Conservation (phyloP, 2,797 vertebrate genomes). For the Liasis olivaceus region DNA sequence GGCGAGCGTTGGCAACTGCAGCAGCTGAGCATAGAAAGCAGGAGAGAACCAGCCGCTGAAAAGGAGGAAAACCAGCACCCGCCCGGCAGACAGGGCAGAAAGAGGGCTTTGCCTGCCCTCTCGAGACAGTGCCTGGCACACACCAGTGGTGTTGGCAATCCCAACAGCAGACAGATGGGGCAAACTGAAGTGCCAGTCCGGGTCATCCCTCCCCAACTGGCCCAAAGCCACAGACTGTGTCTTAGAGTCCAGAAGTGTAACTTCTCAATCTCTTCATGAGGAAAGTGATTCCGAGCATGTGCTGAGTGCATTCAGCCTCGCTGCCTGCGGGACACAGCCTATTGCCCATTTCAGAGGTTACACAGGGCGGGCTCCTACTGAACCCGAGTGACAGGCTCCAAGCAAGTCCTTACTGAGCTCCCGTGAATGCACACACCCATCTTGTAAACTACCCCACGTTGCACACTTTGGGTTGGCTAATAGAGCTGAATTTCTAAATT, state of each 20-base stretch:
- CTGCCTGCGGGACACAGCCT: not conserved
- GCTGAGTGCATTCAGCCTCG: not conserved
- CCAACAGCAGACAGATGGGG: not conserved
- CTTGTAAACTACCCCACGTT: not conserved
- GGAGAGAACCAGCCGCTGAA: conserved; percentile 40
- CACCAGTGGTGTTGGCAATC: not conserved
- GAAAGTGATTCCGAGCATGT: not conserved
- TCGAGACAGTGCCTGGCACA: not conserved
- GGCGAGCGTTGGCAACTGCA: conserved; percentile 33
- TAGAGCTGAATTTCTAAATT: not conserved
- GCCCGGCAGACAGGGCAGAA: not conserved
- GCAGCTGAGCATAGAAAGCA: conserved; percentile 33
- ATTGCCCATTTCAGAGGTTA: not conserved
- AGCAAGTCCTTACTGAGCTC: not conserved
- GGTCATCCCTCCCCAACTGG: not conserved
- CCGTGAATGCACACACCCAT: not conserved
- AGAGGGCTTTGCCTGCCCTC: too few relatives aligned
- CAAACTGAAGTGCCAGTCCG: not conserved
- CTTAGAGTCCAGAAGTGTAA: not conserved
- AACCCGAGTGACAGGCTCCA: not conserved
- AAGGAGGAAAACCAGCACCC: conserved; percentile 29
- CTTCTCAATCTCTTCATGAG: not conserved
- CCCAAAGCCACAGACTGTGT: not conserved
- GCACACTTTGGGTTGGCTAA: not conserved
- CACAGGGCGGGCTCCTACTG: not conserved